Base-by-base conservation (phyloP, 2,113 vertebrate genomes). In the Eubucco bourcierii region DNA sequence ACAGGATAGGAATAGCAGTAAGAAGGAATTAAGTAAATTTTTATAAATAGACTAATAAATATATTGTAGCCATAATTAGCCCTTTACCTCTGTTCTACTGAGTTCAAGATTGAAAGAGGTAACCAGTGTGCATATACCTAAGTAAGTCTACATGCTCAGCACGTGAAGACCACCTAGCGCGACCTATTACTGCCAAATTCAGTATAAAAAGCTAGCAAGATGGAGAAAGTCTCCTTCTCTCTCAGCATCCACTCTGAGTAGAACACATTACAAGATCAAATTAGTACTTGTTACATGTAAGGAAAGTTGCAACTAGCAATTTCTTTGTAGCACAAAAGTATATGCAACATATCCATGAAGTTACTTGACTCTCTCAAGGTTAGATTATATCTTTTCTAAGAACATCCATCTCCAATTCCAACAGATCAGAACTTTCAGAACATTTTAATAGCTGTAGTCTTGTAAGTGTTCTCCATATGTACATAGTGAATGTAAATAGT, bases 41-140 rank as follows among this genome's bases (percentile, higher is more conserved):
- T 95, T 89, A 95, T 95, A 95, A 96, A 95, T 92, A 97, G 87
- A 96, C 94, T 94, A 94, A 95, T 96, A 96, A 96, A 97, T 95
- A 94, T 50, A 83, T 80, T 92, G 85, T 79, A 92, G 80, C 89
- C 91, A 80, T 88, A 95, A 73, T 92, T 97, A 97, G 95, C 95
- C 95, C 94, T 96, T 96, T 96, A 95, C 94, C 95, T 97, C 94
- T 90, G 77, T 92, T 94, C 92, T 96, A 93, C 74, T 93, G 85
- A 95, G 93, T 81, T 95, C 80, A 96, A 91, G 81, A 86, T 12
- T 92, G 90, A 86, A 95, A 95, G 95, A 95, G 94, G 95, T 96
- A 96, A 97, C 77, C 95, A 91, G 60, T 89, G 94, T 94, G 84
- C 91, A 95, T 95, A 94, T 95, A 91, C 58, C 80, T 94, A 94